These are phyloP conservation scores for Mustela nigripes DNA, from an alignment of 2,113 vertebrate genomes.

Conservation along the genomic window DNA sequence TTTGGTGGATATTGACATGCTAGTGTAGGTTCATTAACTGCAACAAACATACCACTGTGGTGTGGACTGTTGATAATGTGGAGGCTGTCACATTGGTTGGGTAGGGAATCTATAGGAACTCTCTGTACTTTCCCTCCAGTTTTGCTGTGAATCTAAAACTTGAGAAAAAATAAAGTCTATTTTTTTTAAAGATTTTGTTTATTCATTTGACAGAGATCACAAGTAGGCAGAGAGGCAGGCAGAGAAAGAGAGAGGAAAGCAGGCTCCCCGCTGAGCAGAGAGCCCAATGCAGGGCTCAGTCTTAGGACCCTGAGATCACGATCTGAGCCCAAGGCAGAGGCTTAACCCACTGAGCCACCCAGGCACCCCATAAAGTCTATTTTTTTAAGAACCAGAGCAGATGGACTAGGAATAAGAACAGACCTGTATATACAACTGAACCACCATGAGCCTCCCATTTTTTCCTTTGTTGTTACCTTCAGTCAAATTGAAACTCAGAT, in stretches of 20 bases:
- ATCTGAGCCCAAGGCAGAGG: too few relatives aligned
- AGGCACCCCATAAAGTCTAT: too few relatives aligned
- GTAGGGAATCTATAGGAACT: background rate
- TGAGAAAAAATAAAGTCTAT: background rate
- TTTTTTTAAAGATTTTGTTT: too few relatives aligned
- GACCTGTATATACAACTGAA: background rate
- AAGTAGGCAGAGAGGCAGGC: too few relatives aligned
- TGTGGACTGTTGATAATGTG: background rate
- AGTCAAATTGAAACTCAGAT: background rate
- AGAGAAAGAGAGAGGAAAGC: too few relatives aligned
- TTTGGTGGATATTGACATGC: background rate
- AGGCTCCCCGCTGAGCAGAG: too few relatives aligned
- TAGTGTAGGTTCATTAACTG: background rate
- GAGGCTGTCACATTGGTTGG: background rate
- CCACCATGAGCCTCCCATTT: background rate
- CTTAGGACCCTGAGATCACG: too few relatives aligned
- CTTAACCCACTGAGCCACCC: too few relatives aligned
- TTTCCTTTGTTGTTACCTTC: background rate
- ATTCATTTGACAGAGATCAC: too few relatives aligned
- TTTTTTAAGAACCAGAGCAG: background rate
- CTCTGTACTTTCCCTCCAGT: background rate
- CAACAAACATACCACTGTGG: background rate
- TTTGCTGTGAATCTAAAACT: background rate
- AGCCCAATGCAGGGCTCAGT: too few relatives aligned
- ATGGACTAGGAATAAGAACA: background rate